Evolutionary conservation across 2,888 invertebrate genomes (phyloP), one percentile per base, ranked within the genome.

Genomic region (Notocelia uddmanniana): DNA sequence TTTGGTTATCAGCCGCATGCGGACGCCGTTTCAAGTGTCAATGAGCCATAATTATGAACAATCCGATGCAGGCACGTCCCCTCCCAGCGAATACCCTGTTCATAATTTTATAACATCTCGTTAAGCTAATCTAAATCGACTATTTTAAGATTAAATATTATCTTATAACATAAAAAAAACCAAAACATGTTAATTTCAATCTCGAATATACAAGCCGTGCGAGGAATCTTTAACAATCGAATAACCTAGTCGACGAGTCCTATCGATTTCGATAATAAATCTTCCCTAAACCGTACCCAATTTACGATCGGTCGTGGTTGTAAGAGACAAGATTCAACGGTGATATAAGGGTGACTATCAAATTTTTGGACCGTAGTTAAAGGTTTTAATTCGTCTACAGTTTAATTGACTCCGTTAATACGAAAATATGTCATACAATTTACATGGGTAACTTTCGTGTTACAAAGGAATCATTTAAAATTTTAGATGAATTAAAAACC

Each of bases 131-230:
- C 71, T 71, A 71, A 69, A 41, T 70, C 58, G 67, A 71, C 67
- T 71, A 71, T 67, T 71, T 67, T 67, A 71, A 62, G 72, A 72
- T 74, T 67, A 74, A 74, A 68, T 64, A 74, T 67, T 68, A 69
- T 69, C 64, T 69, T 72, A 59, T 68, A 72, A 66, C 69, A 69
- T 69, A 69, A 57, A 64, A 64, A 67, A 67, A 72, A 63, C 64
- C 60, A 60, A 68, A 71, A 71, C 68, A 67, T 66, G 68, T 71
- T 74, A 68, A 71, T 70, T 63, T 71, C 62, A 73, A 71, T 68
- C 71, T 68, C 71, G 64, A 72, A 72, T 68, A 72, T 71, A 72
- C 72, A 72, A 72, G 67, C 67, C 62, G 55, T 67, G 67, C 67
- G 67, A 71, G 66, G 59, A 67, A 54, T 60, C 41, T 31, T 67